Evolutionary conservation across 2,888 invertebrate species (phyloP).

Genomic region (Aphodius sticticus): DNA sequence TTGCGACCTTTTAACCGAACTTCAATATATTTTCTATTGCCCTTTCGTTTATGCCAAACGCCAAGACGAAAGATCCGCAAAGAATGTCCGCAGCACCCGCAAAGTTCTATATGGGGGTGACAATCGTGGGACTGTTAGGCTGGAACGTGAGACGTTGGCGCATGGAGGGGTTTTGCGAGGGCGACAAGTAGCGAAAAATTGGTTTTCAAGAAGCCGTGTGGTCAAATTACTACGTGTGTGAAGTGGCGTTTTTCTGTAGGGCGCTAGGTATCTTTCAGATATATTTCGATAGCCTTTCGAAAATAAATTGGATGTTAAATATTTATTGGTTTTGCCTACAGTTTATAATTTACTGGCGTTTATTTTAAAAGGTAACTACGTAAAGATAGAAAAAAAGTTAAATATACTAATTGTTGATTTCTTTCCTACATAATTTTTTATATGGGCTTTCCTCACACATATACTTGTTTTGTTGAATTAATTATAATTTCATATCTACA

Average conservation of each 20-base stretch:
- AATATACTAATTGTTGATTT: no score
- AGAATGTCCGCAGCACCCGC: neutral
- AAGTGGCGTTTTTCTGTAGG: neutral
- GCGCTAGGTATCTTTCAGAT: neutral
- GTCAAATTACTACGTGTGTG: neutral
- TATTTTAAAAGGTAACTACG: no score
- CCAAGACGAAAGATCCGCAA: neutral
- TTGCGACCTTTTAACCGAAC: neutral
- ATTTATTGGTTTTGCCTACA: no score
- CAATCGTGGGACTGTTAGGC: slow-evolving; percentile 4
- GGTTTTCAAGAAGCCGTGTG: neutral
- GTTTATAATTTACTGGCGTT: no score
- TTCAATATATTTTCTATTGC: neutral
- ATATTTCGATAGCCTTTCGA: neutral
- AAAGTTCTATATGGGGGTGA: neutral
- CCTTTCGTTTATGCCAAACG: neutral
- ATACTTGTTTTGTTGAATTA: no score
- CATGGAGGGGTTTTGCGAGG: neutral
- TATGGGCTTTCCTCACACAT: no score
- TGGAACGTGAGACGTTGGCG: neutral
- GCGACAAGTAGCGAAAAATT: neutral
- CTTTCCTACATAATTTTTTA: no score
- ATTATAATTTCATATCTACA: no score
- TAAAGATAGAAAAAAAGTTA: no score
- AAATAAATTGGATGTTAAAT: no score